These are phyloP conservation scores for Andricus grossulariae DNA, from an alignment of 1,140 invertebrate species.

Conservation along the genomic window DNA sequence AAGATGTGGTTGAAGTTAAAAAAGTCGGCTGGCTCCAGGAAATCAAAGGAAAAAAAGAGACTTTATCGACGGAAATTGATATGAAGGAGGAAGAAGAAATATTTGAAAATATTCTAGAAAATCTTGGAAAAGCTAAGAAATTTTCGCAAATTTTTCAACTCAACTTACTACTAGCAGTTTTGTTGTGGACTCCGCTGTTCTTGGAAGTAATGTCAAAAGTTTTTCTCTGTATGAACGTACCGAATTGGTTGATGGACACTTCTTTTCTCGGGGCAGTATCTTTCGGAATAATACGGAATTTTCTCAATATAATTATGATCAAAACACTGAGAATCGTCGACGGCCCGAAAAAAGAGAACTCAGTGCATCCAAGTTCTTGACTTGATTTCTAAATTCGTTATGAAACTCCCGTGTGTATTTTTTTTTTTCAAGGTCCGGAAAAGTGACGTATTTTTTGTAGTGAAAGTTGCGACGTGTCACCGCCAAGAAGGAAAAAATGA, in stretches of 20 bases:
- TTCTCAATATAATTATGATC: slow-evolving; percentile 57
- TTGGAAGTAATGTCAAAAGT: slow-evolving; percentile 51
- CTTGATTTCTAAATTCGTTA: not conserved
- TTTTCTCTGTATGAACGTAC: slow-evolving; percentile 45
- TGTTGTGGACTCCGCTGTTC: slow-evolving; percentile 62
- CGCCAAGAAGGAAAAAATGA: too few relatives aligned
- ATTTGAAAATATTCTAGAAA: slow-evolving; percentile 21
- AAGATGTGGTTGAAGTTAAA: not conserved
- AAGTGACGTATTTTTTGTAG: not conserved
- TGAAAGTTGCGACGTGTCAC: not conserved
- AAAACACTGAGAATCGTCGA: slow-evolving; percentile 43
- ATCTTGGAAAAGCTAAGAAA: slow-evolving; percentile 32
- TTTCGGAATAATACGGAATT: slow-evolving; percentile 55
- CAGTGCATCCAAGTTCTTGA: slow-evolving; percentile 49
- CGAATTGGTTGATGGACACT: slow-evolving; percentile 51
- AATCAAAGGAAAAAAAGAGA: not conserved
- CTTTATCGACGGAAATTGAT: not conserved
- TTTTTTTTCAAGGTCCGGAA: not conserved
- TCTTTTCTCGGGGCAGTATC: slow-evolving; percentile 48
- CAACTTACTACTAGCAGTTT: slow-evolving; percentile 47
- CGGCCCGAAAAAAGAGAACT: slow-evolving; percentile 49
- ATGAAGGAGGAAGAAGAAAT: not conserved
- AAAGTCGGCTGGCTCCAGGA: not conserved
- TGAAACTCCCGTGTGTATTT: too few relatives aligned
- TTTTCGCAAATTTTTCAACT: slow-evolving; percentile 41